Evolutionary conservation across 2,888 invertebrate genomes (phyloP).

Genomic region (Rutpela maculata): DNA sequence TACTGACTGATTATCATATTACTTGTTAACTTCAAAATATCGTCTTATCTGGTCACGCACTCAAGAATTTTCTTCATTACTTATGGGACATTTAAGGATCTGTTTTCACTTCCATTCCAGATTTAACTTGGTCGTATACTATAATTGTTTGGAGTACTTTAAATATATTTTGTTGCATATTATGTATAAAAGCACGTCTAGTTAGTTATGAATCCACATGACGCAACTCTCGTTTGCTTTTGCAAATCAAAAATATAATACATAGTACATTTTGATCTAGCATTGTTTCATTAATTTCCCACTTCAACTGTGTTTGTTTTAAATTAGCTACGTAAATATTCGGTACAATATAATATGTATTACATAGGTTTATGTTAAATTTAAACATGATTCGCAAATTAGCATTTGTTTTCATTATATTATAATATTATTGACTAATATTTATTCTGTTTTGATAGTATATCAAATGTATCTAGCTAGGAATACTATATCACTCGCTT

Average conservation of each 20-base stretch:
- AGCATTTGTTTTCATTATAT: slow-evolving; percentile 15
- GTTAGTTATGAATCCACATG: not conserved
- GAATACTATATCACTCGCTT: not conserved
- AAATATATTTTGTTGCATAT: not conserved
- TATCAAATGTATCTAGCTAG: not conserved
- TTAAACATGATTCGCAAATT: slow-evolving; percentile 12
- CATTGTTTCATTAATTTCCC: slow-evolving; percentile 42
- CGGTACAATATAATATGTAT: slow-evolving; percentile 16
- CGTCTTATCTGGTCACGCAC: no score
- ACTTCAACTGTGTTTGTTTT: slow-evolving; percentile 42
- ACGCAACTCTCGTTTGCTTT: slow-evolving; percentile 36
- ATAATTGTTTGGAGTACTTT: not conserved
- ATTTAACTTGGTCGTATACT: no score
- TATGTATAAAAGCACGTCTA: not conserved
- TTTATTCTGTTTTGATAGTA: not conserved
- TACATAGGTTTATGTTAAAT: slow-evolving; percentile 2
- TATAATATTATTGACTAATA: not conserved
- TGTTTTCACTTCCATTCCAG: not conserved
- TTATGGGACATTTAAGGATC: no score
- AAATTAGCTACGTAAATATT: slow-evolving; percentile 47
- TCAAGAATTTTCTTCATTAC: no score
- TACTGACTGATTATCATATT: no score
- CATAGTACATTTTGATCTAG: slow-evolving; percentile 27
- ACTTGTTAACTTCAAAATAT: no score
- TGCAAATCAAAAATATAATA: slow-evolving; percentile 38